Evolutionary conservation across 2,113 vertebrate species (phyloP).

Genomic region (Hippoglossus stenolepis): DNA sequence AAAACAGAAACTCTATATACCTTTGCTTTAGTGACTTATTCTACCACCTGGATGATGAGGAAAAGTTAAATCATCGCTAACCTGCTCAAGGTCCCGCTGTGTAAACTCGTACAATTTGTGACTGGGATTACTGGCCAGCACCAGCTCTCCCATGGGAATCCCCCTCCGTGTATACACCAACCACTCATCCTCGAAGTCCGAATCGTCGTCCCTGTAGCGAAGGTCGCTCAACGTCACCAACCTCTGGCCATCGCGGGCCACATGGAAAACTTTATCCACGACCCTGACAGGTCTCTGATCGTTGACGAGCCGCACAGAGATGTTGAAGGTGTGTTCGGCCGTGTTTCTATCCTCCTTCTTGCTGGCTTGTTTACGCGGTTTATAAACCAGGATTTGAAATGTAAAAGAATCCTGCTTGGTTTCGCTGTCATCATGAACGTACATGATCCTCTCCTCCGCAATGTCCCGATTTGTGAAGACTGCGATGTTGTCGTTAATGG

Average conservation of each 20-base stretch:
- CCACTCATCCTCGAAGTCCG: constrained; percentile 88
- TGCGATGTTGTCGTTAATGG: constrained; percentile 75
- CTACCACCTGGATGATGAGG: not conserved
- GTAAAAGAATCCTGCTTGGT: constrained; percentile 84
- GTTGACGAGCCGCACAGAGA: constrained; percentile 88
- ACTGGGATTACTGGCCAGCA: constrained; percentile 80
- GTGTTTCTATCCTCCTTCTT: constrained; percentile 53
- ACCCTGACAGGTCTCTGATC: constrained; percentile 88
- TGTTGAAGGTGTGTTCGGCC: constrained; percentile 79
- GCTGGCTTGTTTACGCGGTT: constrained; percentile 49
- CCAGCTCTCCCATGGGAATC: constrained; percentile 90
- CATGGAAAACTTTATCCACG: constrained; percentile 86
- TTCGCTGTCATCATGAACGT: constrained; percentile 90
- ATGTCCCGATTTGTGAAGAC: constrained; percentile 87
- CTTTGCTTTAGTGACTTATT: not conserved
- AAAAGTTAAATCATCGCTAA: not conserved
- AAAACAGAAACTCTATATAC: too few relatives aligned
- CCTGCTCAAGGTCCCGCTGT: constrained; percentile 85
- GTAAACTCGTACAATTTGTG: constrained; percentile 89
- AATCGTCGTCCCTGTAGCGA: constrained; percentile 87
- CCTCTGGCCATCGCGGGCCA: constrained; percentile 84
- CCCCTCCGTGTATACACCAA: constrained; percentile 88
- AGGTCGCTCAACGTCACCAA: constrained; percentile 87
- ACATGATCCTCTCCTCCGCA: constrained; percentile 81
- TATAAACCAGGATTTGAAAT: constrained; percentile 75